These are phyloP conservation scores for Lagria hirta DNA, from an alignment of 2,888 invertebrate genomes.

Conservation along the genomic window DNA sequence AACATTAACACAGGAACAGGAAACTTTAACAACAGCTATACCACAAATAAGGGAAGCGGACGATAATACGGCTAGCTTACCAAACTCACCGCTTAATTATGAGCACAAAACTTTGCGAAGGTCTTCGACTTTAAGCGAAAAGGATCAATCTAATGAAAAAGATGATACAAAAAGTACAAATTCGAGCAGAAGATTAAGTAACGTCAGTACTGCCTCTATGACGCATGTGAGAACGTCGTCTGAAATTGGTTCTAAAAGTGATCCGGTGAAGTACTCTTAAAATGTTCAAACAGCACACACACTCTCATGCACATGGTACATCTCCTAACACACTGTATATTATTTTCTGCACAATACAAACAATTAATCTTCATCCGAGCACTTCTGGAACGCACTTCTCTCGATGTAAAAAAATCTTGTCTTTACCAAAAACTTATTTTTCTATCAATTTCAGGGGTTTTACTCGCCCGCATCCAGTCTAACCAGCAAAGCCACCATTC, in stretches of 20 bases:
- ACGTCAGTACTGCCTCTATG: slow-evolving; percentile 60
- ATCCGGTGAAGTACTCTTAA: slow-evolving; percentile 49
- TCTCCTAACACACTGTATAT: slow-evolving; percentile 4
- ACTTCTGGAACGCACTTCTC: slow-evolving; percentile 41
- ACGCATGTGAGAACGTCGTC: slow-evolving; percentile 62
- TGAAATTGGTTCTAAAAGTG: slow-evolving; percentile 50
- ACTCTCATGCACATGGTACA: slow-evolving; percentile 6
- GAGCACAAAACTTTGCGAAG: slow-evolving; percentile 47
- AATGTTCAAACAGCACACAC: slow-evolving; percentile 1
- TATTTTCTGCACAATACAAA: neutral
- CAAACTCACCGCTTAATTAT: slow-evolving; percentile 41
- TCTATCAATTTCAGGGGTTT: slow-evolving; percentile 60
- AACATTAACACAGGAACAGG: slow-evolving; percentile 50
- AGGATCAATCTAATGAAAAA: slow-evolving; percentile 47
- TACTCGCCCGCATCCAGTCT: slow-evolving; percentile 71
- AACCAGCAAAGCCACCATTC: slow-evolving; percentile 66
- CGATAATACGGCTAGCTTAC: slow-evolving; percentile 42
- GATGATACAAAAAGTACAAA: slow-evolving; percentile 29
- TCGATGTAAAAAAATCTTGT: too few species aligned
- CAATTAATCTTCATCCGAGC: slow-evolving; percentile 40
- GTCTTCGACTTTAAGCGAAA: slow-evolving; percentile 54
- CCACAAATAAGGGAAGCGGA: slow-evolving; percentile 42
- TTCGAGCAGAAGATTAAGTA: slow-evolving; percentile 53
- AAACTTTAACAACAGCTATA: slow-evolving; percentile 30
- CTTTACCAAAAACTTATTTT: neutral